Conservation (phyloP, 2,797 vertebrate genomes). For the Chelon labrosus region DNA sequence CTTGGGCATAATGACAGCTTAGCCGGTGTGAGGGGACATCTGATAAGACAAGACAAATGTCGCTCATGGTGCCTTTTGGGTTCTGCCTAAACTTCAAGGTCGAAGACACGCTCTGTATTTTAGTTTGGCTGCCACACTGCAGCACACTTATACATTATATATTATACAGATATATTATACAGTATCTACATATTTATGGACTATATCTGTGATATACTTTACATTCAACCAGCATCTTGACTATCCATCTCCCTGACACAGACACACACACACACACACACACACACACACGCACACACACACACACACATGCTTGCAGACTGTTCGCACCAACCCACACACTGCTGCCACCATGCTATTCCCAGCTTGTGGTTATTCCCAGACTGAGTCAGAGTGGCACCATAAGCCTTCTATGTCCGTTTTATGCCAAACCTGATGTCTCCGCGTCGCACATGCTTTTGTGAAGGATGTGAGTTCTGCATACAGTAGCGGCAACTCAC, state of each 20-base stretch:
- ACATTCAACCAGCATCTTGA: neutral
- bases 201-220: neutral
- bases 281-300: neutral
- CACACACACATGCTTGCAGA: conserved; percentile 55
- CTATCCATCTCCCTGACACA: conserved; percentile 14
- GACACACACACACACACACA: neutral
- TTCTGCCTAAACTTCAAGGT: conserved; percentile 44
- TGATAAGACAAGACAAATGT: conserved; percentile 70
- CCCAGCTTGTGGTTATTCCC: conserved; percentile 79
- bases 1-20: conserved; percentile 69
- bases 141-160: neutral
- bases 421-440: conserved; percentile 76
- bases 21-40: conserved; percentile 58
- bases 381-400: conserved; percentile 72
- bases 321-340: conserved; percentile 78
- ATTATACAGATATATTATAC: neutral
- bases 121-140: conserved; percentile 13
- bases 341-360: conserved; percentile 79
- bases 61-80: conserved; percentile 46
- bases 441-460: conserved; percentile 52
- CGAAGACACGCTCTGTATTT: conserved; percentile 26
- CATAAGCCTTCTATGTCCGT: conserved; percentile 72
- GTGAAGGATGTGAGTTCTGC: conserved; percentile 27
- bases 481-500: conserved; percentile 40
- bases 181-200: neutral